phyloP scores from a whole-genome alignment of 2,888 invertebrate genomes.

The Mythimna vitellina region DNA sequence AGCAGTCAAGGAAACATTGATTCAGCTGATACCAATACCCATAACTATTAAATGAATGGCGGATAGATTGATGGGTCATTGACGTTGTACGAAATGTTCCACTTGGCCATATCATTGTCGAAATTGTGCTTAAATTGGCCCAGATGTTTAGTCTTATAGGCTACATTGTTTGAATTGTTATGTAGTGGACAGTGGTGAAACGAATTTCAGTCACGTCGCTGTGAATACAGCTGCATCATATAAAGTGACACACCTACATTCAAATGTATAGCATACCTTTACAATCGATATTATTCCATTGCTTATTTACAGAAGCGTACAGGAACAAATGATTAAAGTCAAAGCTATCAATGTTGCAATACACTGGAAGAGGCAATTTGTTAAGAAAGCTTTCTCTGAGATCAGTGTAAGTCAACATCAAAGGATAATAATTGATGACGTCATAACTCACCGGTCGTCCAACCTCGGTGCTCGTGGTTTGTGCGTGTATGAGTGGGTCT shows the following conservation, averaged over 20 bases:
- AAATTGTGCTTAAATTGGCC: slow-evolving; percentile 66
- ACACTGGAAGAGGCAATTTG: slow-evolving; percentile 37
- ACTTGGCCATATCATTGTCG: slow-evolving; percentile 70
- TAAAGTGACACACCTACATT: slow-evolving; percentile 17
- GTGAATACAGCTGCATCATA: slow-evolving; percentile 25
- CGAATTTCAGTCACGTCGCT: slow-evolving; percentile 39
- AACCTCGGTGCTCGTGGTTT: slow-evolving; percentile 78
- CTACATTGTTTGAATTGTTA: slow-evolving; percentile 55
- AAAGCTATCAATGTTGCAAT: slow-evolving; percentile 48
- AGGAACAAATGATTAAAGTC: slow-evolving; percentile 53
- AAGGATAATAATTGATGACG: slow-evolving; percentile 62
- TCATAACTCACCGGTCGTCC: slow-evolving; percentile 79
- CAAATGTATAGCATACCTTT: neutral
- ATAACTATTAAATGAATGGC: slow-evolving; percentile 73
- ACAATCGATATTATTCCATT: slow-evolving; percentile 4
- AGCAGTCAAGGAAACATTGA: slow-evolving; percentile 62
- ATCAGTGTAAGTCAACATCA: slow-evolving; percentile 59
- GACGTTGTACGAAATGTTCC: slow-evolving; percentile 75
- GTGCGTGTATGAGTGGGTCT: slow-evolving; percentile 76
- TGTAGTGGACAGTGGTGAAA: slow-evolving; percentile 44
- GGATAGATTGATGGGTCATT: slow-evolving; percentile 77
- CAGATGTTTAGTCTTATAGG: slow-evolving; percentile 55
- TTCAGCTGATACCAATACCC: slow-evolving; percentile 55
- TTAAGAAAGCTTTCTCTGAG: slow-evolving; percentile 55
- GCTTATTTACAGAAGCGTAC: slow-evolving; percentile 48